phyloP scores from a whole-genome alignment of 2,797 vertebrate genomes.

The Prunella strophiata region DNA sequence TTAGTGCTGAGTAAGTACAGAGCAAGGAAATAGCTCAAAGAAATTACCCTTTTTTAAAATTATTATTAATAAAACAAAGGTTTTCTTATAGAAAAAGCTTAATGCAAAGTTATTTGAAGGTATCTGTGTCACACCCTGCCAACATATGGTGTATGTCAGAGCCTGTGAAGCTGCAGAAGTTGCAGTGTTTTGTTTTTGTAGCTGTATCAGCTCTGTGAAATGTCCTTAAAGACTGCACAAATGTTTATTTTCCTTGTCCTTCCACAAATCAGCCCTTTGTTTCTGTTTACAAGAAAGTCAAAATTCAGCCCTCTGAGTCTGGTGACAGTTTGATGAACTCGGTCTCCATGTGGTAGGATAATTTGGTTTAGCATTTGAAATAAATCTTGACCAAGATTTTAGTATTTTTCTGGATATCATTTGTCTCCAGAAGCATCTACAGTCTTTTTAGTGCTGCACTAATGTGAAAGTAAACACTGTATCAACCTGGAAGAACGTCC shows the following conservation, averaged over 20 bases:
- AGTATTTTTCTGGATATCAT: neutral
- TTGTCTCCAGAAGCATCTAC: neutral
- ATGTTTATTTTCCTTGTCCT: neutral
- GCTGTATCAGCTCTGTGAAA: neutral
- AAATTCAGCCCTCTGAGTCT: neutral
- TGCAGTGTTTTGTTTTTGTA: neutral
- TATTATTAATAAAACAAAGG: neutral
- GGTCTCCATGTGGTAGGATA: fast-evolving
- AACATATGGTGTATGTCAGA: neutral
- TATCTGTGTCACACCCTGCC: neutral
- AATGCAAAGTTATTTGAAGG: neutral
- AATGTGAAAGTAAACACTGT: neutral
- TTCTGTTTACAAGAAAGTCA: neutral
- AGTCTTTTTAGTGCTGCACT: neutral
- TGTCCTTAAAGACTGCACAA: neutral
- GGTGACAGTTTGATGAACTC: neutral
- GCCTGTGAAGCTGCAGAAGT: neutral
- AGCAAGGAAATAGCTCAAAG: neutral
- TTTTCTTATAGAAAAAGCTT: neutral
- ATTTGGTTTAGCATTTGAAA: neutral
- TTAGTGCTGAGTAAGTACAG: neutral
- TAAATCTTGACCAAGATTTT: neutral
- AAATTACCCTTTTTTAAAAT: fast-evolving
- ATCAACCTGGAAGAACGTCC: fast-evolving
- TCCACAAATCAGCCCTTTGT: conserved; percentile 27